Evolutionary conservation across 2,797 vertebrate genomes (phyloP).

Genomic region (Acipenser transmontanus): DNA sequence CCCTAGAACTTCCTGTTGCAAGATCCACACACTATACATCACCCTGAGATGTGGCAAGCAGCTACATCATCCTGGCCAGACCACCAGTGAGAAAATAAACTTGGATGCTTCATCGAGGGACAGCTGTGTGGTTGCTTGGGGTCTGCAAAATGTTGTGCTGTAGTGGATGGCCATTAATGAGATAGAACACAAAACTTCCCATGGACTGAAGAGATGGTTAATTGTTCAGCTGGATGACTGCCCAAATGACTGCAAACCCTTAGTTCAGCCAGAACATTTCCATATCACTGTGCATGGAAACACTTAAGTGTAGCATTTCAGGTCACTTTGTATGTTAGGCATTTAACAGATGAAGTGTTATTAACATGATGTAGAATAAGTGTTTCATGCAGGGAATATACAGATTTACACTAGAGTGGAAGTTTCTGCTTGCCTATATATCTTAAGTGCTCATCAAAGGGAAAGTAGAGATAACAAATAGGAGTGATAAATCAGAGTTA

Average conservation of each 20-base stretch:
- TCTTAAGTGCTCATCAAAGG: too few species aligned
- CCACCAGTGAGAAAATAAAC: slow-evolving; percentile 70
- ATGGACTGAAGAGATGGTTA: slow-evolving; percentile 53
- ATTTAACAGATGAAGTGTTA: not conserved
- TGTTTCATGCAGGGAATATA: too few species aligned
- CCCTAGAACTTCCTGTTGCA: slow-evolving; percentile 41
- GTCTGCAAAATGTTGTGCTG: slow-evolving; percentile 26
- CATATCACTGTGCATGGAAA: slow-evolving; percentile 10
- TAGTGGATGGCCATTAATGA: slow-evolving; percentile 41
- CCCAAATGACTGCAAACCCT: slow-evolving; percentile 44
- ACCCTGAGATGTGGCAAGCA: slow-evolving; percentile 43
- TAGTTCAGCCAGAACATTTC: slow-evolving; percentile 15
- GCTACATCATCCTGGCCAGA: slow-evolving; percentile 56
- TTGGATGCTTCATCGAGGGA: slow-evolving; percentile 45
- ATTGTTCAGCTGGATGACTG: slow-evolving; percentile 68
- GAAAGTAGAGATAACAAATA: too few species aligned
- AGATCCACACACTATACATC: slow-evolving; percentile 59
- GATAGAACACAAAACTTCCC: slow-evolving; percentile 56
- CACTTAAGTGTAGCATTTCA: slow-evolving; percentile 14
- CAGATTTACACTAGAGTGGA: too few species aligned
- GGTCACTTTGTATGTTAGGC: slow-evolving; percentile 4
- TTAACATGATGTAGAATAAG: slow-evolving; percentile 4
- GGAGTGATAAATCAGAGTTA: too few species aligned
- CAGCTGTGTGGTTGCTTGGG: slow-evolving; percentile 47
- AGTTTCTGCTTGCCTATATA: too few species aligned